Evolutionary conservation across 1,140 invertebrate species (phyloP).

Genomic region (Spodoptera litura): DNA sequence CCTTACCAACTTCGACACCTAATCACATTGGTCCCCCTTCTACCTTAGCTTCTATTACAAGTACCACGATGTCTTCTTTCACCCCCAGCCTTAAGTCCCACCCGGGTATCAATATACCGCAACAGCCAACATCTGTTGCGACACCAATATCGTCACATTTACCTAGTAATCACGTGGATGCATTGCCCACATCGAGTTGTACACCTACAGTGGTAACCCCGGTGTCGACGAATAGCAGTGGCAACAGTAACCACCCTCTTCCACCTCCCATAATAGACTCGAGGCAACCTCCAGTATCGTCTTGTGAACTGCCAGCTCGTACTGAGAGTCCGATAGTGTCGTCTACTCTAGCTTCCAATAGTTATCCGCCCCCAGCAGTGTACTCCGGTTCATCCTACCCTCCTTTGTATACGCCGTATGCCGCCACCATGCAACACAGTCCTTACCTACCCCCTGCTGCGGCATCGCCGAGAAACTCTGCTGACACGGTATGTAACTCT

Average conservation of each 20-base stretch:
- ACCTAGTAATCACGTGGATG: constrained; percentile 66
- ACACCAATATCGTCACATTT: constrained; percentile 68
- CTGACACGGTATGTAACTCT: constrained; percentile 86
- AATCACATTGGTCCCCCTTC: constrained; percentile 70
- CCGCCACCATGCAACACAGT: constrained; percentile 88
- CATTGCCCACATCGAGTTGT: constrained; percentile 60
- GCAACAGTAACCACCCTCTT: constrained; percentile 61
- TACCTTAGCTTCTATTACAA: constrained; percentile 67
- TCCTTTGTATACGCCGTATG: constrained; percentile 91
- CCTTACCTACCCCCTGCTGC: constrained; percentile 89
- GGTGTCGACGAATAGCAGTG: constrained; percentile 57
- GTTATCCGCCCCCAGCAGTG: constrained; percentile 78
- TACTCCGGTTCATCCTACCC: constrained; percentile 89
- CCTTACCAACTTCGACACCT: constrained; percentile 66
- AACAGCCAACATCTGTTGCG: constrained; percentile 58
- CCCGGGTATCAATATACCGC: constrained; percentile 66
- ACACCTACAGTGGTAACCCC: constrained; percentile 64
- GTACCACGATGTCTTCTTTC: constrained; percentile 61
- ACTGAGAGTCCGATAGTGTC: constrained; percentile 64
- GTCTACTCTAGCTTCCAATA: constrained; percentile 68
- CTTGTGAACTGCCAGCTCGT: constrained; percentile 62
- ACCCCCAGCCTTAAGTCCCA: constrained; percentile 70
- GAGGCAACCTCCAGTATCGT: constrained; percentile 62
- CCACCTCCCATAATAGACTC: constrained; percentile 69
- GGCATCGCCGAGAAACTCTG: constrained; percentile 88